A percentile compares a stretch with the other conserved stretches of the same genome.
These are phyloP conservation scores for Catostylus mosaicus DNA, from an alignment of 30 jellyfish, hydroid and myxozoan species.

Conservation along the genomic window DNA sequence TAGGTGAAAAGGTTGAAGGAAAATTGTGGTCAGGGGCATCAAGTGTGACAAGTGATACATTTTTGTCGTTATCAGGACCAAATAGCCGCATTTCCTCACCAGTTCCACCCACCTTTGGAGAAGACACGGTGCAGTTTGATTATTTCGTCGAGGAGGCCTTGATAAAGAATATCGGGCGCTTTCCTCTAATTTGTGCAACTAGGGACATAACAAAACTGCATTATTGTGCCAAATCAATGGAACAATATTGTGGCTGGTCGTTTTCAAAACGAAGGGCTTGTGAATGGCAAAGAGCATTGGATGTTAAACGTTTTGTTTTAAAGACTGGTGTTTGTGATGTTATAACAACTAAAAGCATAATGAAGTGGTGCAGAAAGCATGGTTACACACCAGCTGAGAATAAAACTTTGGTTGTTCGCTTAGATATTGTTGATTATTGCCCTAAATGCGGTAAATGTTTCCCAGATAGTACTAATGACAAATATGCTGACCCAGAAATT, in stretches of 20 bases:
- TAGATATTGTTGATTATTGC: constrained; percentile 29
- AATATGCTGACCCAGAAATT: background rate
- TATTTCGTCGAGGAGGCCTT: constrained; percentile 35
- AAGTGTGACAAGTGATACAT: background rate
- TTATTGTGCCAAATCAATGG: constrained; percentile 70
- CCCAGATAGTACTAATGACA: background rate
- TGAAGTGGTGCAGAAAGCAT: constrained; percentile 89
- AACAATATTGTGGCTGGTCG: constrained; percentile 82
- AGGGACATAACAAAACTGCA: constrained; percentile 40
- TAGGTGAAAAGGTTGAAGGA: background rate
- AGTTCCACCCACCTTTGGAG: background rate
- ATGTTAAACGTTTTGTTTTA: constrained; percentile 42
- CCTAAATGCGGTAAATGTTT: constrained; percentile 77
- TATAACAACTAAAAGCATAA: constrained; percentile 69
- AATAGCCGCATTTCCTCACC: constrained; percentile 40
- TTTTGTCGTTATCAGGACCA: background rate
- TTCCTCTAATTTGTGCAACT: constrained; percentile 59
- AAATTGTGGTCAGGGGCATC: background rate
- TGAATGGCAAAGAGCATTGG: constrained; percentile 93
- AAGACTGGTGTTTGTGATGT: constrained; percentile 1
- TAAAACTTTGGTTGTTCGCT: constrained; percentile 36
- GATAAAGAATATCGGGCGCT: constrained; percentile 32
- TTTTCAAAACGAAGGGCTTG: constrained; percentile 93
- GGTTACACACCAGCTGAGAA: constrained; percentile 92
- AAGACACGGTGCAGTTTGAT: background rate